phyloP scores from a whole-genome alignment of 2,113 vertebrate genomes.

The Paedocypris sp. region DNA sequence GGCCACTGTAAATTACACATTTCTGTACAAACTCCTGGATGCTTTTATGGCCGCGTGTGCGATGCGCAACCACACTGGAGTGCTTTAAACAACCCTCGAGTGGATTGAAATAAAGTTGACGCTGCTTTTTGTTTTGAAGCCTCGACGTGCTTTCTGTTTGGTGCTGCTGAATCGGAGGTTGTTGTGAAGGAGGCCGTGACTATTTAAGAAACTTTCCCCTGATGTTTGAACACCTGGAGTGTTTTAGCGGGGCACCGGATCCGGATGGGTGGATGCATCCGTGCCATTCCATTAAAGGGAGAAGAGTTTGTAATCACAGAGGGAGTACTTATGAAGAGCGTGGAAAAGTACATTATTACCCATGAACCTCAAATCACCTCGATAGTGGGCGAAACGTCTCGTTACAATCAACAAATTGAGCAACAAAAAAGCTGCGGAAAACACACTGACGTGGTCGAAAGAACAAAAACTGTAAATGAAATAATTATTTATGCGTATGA shows the following conservation, averaged over 20 bases:
- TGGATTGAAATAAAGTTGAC: constrained; percentile 67
- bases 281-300: constrained; percentile 43
- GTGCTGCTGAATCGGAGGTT: constrained; percentile 60
- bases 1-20: constrained; percentile 60
- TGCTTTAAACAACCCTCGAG: constrained; percentile 62
- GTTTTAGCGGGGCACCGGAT: constrained; percentile 51
- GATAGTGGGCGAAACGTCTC: neutral
- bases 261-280: constrained; percentile 46
- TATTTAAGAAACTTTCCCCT: constrained; percentile 53
- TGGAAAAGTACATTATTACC: constrained; percentile 19
- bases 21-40: constrained; percentile 58
- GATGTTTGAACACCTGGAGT: constrained; percentile 59
- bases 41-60: constrained; percentile 58
- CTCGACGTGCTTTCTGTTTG: constrained; percentile 57
- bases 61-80: constrained; percentile 58
- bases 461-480: too few relatives aligned
- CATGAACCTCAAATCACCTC: neutral
- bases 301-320: constrained; percentile 9
- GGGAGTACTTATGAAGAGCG: constrained; percentile 23
- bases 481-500: too few relatives aligned
- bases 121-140: constrained; percentile 63
- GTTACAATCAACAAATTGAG: neutral
- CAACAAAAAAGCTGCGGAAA: too few relatives aligned
- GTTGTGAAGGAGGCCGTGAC: constrained; percentile 52
- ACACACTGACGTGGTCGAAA: too few relatives aligned